These are phyloP conservation scores for Marasmarcha lunaedactyla DNA, from an alignment of 2,888 invertebrate species.

Conservation along the genomic window DNA sequence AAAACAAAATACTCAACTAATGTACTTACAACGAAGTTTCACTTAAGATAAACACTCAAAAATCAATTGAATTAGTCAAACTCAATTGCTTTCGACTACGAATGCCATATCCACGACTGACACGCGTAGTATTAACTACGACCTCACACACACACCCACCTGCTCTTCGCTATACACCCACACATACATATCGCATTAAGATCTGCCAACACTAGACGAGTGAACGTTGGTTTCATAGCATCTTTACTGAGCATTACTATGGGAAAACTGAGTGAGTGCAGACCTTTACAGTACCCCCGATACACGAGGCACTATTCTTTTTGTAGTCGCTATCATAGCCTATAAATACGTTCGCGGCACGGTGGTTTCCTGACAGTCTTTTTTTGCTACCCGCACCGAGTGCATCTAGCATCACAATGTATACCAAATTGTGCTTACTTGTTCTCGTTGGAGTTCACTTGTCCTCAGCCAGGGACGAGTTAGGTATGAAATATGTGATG, in stretches of 20 bases:
- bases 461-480: constrained; percentile 38
- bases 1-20: too few species aligned
- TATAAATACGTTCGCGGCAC: constrained; percentile 48
- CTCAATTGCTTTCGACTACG: too few species aligned
- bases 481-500: constrained; percentile 75
- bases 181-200: constrained; percentile 16
- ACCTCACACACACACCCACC: constrained; percentile 27
- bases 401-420: constrained; percentile 32
- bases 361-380: constrained; percentile 60
- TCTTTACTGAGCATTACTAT: neutral
- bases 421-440: constrained; percentile 35
- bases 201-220: constrained; percentile 8
- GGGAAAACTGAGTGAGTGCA: constrained; percentile 2
- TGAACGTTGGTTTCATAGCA: constrained; percentile 3
- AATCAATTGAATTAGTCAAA: too few species aligned
- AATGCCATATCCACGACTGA: too few species aligned
- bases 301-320: constrained; percentile 35
- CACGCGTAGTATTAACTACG: constrained; percentile 10
- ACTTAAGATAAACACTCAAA: too few species aligned
- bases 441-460: constrained; percentile 20
- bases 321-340: constrained; percentile 34
- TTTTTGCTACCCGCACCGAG: constrained; percentile 53
- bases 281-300: constrained; percentile 28
- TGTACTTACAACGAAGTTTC: too few species aligned
- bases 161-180: constrained; percentile 33